Base-by-base conservation (phyloP, 2,888 invertebrate genomes). In the Hirtodrosophila duncani region DNA sequence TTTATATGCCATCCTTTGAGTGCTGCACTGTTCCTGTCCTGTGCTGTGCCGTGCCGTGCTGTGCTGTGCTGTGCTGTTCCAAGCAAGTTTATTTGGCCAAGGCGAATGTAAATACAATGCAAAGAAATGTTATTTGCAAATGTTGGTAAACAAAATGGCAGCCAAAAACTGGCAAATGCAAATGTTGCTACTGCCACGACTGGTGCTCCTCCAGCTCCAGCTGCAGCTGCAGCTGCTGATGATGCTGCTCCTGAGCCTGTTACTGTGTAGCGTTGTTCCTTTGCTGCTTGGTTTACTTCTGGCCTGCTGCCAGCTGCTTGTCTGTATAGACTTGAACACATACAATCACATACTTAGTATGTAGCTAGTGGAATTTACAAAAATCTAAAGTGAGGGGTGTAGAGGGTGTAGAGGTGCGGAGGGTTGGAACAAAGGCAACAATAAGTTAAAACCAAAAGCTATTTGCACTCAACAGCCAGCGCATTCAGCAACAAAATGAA, bases 391-490 rank as follows among this genome's bases (percentile, higher is more conserved):
- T n/a, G 11, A 5, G 24, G n/a, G 6, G 5, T 11, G 5, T 18
- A 24, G 14, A 2, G 7, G 1, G 4, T 2, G 11, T 4, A 9
- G 13, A n/a, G 1, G n/a, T 7, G 8, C n/a, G 17, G 9, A n/a
- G 11, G 3, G 3, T 2, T 6, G 29, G 16, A 31, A 24, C 20
- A 30, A 34, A 49, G 43, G 41, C 63, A 62, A 45, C 63, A 67
- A 56, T 52, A 62, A 66, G 67, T 51, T 67, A 69, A 63, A 80
- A 66, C 71, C 70, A 56, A 74, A 72, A 78, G 79, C 79, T 72
- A 72, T 72, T 79, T 72, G 62, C 70, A 72, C 61, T 78, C 69
- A 63, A 48, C 57, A 39, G 53, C 50, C n/a, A 45, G 39, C 31
- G 58, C n/a, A n/a, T n/a, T n/a, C n/a, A n/a, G 46, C 58, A 57